Evolutionary conservation across 1,140 invertebrate genomes (phyloP), one percentile per base, ranked within the genome.

Genomic region (Macrobrachium nipponense): DNA sequence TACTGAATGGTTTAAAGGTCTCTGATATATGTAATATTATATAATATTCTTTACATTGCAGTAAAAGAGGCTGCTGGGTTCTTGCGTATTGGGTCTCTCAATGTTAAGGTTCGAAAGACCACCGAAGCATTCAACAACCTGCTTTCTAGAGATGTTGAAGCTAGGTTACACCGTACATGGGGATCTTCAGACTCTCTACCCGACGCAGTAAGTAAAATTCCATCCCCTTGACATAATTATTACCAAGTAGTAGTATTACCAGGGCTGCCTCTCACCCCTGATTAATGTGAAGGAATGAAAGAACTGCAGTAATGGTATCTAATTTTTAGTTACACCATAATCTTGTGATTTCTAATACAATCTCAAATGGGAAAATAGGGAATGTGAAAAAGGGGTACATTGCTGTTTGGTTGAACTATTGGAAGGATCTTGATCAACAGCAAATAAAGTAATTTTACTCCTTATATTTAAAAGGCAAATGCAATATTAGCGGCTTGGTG

Each of bases 71-170:
- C 80, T 43, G 73, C 82, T 51, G 94, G 96, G 90, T 97, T 98
- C 91, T 93, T 97, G 87, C 93, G 96, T 89, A 97, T 97, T 92
- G 96, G 96, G 89, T 98, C 96, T 12, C 92, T 98, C 90, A 97
- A 97, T 92, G 96, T 97, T 62, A 93, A 96, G 90, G 96, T 97
- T 90, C 97, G 97, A 92, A 96, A 96, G 91, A 97, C 96, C 43
- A 97, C 96, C 68, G 96, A 97, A 90, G 95, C 96, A 2, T 96
- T 97, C 92, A 97, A 96, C 91, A 96, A 96, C 90, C 96, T 96
- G 90, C 92, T 96, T 5, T 87, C 88, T 17, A 68, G 88, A n/a
- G 88, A 88, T 61, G 87, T 84, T 58, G 88, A 95, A 95, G 88
- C 95, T 95, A 88, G 94, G 95, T 15, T 93, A 91, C 89, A 78